Base-by-base conservation (phyloP, 2,113 vertebrate species). In the Python bivittatus region DNA sequence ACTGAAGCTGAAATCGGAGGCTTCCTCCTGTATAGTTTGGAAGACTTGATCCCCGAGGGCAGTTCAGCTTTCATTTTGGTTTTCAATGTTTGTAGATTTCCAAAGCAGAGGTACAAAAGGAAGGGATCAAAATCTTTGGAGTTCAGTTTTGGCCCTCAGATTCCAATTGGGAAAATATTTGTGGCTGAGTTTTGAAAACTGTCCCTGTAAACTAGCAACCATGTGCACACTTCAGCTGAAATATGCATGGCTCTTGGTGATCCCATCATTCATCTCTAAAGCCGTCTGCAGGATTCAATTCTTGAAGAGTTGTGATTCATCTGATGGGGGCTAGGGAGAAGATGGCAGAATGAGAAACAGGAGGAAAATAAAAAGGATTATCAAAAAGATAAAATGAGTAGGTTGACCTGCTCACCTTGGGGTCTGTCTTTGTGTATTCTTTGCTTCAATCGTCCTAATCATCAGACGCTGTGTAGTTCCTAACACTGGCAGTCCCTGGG, bases 21-120 rank as follows among this genome's bases (percentile, higher is more conserved):
- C 13, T 86, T 89, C n/a, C 60, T 88, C 27, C 89, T 97, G 72
- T 93, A 95, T 96, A 96, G 97, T 97, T 97, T 92, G 96, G 42
- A 20, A 94, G 54, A 86, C 90, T 93, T 94, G 54, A 56, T 95
- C 94, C 96, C 94, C 56, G 53, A 94, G 79, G 92, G 87, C 88
- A 93, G 93, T 83, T 93, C 22, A 61, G 60, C 60, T 25, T 61
- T 61, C 20, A 61, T 57, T 33, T 38, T 57, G 8, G 10, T 42
- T 1, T 33, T 29, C 91, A 94, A 79, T 58, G 86, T 83, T 58
- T 88, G 68, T 64, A 93, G 91, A 86, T 96, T 97, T 90, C 79
- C 84, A 13, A 68, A 94, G 91, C 68, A 85, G 44, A 6, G 25
- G 22, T 27, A 52, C 33, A 86, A 92, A 83, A 84, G 88, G 90